Evolutionary conservation across 2,797 vertebrate genomes (phyloP).

Genomic region (Muscicapa striata): DNA sequence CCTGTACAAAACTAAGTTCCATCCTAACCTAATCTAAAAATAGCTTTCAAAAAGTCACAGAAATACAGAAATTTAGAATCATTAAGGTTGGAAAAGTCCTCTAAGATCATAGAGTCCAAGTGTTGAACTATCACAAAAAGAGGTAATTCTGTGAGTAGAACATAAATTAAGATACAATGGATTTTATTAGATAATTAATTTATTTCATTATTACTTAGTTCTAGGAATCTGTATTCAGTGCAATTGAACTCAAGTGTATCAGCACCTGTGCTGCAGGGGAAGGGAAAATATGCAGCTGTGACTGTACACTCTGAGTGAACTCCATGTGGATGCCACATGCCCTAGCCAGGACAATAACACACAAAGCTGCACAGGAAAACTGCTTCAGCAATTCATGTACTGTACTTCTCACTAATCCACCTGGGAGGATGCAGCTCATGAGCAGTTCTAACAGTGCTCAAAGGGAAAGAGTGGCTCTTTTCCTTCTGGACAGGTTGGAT

Average conservation of each 20-base stretch:
- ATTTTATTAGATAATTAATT: neutral
- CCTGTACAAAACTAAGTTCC: neutral
- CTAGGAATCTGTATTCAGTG: neutral
- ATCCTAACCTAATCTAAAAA: neutral
- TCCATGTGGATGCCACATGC: neutral
- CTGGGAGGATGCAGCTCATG: neutral
- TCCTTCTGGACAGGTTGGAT: neutral
- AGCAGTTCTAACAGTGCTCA: neutral
- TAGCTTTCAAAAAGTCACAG: neutral
- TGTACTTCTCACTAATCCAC: neutral
- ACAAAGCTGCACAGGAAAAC: neutral
- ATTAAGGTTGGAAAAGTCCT: neutral
- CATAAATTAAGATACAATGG: neutral
- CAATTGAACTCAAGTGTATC: neutral
- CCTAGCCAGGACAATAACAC: neutral
- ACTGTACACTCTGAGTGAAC: neutral
- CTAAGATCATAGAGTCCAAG: neutral
- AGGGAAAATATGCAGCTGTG: fast-evolving
- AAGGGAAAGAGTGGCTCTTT: neutral
- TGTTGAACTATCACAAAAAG: neutral
- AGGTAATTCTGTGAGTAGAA: neutral
- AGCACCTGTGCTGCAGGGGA: neutral
- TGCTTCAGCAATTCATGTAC: neutral
- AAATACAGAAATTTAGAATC: neutral
- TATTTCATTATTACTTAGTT: neutral